Percentiles rank a stretch among this genome's conserved stretches.
Conservation (phyloP, 2,113 vertebrate species). For the Microtus richardsoni region DNA sequence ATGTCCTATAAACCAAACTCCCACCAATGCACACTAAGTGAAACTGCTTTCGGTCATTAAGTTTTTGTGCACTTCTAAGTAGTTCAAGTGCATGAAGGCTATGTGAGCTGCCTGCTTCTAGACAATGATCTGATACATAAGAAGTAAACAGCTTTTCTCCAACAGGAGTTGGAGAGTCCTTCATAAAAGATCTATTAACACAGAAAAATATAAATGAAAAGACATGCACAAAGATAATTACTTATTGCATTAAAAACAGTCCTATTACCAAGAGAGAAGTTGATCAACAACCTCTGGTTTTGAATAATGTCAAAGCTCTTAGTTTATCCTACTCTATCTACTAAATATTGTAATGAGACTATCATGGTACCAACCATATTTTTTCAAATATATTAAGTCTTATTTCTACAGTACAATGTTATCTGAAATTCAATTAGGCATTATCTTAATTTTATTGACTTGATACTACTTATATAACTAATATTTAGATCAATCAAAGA, state of each 20-base stretch:
- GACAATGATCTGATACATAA: slow-evolving; percentile 10
- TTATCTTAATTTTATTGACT: slow-evolving; percentile 22
- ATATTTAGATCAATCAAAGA: background rate
- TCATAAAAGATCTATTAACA: background rate
- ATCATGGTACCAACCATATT: background rate
- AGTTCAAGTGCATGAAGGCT: background rate
- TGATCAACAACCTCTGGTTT: background rate
- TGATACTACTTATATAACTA: background rate
- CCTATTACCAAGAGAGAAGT: background rate
- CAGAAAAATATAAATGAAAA: background rate
- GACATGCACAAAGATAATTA: background rate
- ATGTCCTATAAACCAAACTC: slow-evolving; percentile 14
- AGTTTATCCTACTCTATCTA: background rate
- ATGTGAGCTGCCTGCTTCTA: background rate
- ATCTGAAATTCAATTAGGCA: slow-evolving; percentile 15
- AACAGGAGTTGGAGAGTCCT: background rate
- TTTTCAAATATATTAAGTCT: slow-evolving; percentile 4
- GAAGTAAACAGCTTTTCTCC: slow-evolving; percentile 17
- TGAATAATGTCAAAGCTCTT: slow-evolving; percentile 14
- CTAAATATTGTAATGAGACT: slow-evolving; percentile 55
- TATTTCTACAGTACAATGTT: background rate
- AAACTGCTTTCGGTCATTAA: background rate
- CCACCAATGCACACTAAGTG: background rate
- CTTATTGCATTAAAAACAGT: slow-evolving; percentile 20
- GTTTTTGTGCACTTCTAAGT: background rate